Conservation (phyloP, 2,888 invertebrate species). For the Elysia crispata region DNA sequence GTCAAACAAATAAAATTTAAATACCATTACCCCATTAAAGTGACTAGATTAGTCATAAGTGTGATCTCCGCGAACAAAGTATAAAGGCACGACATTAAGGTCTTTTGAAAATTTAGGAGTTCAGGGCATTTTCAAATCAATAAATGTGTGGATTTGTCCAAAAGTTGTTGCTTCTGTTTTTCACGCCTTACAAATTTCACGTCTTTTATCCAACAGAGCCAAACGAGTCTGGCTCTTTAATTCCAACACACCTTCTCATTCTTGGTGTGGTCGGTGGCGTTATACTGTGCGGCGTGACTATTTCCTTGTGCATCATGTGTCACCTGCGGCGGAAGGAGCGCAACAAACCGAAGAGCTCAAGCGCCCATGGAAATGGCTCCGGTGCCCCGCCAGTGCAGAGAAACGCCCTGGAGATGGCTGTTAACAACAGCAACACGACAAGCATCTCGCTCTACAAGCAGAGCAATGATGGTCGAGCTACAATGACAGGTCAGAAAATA, state of each 20-base stretch:
- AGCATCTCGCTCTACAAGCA: constrained; percentile 47
- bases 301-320: constrained; percentile 67
- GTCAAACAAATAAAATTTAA: too few relatives aligned
- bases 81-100: too few relatives aligned
- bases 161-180: too few relatives aligned
- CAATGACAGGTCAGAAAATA: constrained; percentile 35
- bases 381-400: constrained; percentile 42
- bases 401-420: constrained; percentile 60
- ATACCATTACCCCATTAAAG: too few relatives aligned
- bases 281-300: constrained; percentile 63
- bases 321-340: constrained; percentile 55
- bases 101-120: too few relatives aligned
- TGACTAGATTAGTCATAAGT: too few relatives aligned
- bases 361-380: constrained; percentile 33
- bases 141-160: too few relatives aligned
- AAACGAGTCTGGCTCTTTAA: too few relatives aligned
- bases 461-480: constrained; percentile 30
- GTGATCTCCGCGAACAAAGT: too few relatives aligned
- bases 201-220: too few relatives aligned
- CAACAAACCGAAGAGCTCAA: constrained; percentile 54
- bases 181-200: too few relatives aligned
- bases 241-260: constrained; percentile 63
- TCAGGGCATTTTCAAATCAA: too few relatives aligned
- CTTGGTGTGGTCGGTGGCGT: constrained; percentile 71
- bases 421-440: constrained; percentile 58